Base-by-base conservation (phyloP, 2,113 vertebrate species). In the Brachyhypopomus occidentalis region DNA sequence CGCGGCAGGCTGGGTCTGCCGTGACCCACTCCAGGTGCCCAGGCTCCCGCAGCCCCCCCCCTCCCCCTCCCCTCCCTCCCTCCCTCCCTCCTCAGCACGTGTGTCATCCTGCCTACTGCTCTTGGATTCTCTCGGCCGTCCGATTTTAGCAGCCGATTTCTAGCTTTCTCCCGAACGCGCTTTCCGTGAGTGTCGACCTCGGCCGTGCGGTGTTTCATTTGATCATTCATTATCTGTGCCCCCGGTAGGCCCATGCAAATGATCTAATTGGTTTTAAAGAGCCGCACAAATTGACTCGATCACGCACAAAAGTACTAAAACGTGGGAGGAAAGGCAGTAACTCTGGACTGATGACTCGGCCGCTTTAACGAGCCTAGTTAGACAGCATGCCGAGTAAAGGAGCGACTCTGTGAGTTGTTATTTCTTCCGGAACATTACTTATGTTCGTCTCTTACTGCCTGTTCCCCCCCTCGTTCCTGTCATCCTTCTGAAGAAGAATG, bases 121-220 rank as follows among this genome's bases (percentile, higher is more conserved):
- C 58, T 23, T 23, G 56, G 30, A 38, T 34, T 69, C 56, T 17
- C 7, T 77, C 75, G 91, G 91, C 88, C 89, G 88, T 92, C 90
- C 91, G 88, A 91, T 89, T 86, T 88, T 89, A 89, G 87, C 77
- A 66, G 66, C 52, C 67, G n/a, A 72, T 59, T 78, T 56, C 58
- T 36, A 34, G 52, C 19, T 30, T 55, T 55, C 84, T 89, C 90
- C 88, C 89, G 89, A 89, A 89, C 79, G 80, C 87, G 86, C 85
- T 88, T 88, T 88, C 88, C 81, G 85, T 52, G 88, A 85, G 88
- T 88, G 82, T 87, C 89, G 86, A 89, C 86, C 82, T 80, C 86
- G 87, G 89, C 89, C 91, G 91, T 90, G 89, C 91, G 85, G 86
- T 87, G 82, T 89, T 92, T 90, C 89, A 91, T 88, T 88, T 92